Percentiles rank a stretch among this genome's conserved stretches.
phyloP scores from a whole-genome alignment of 2,888 invertebrate species.

The Mythimna vitellina region DNA sequence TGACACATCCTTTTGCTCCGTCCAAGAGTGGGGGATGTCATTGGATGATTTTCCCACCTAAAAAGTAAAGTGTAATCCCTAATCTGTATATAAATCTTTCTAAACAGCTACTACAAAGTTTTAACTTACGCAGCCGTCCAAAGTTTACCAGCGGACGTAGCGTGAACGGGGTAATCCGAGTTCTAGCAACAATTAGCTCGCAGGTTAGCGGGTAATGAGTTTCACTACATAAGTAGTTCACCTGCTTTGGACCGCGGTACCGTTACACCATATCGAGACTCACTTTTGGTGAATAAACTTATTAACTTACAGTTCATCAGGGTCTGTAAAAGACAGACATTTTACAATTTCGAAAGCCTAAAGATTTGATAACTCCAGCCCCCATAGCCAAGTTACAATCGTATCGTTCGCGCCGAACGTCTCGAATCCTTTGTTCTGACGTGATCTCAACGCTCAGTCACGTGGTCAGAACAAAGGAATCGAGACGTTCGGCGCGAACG shows the following conservation, averaged over 20 bases:
- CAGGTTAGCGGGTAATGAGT: conserved; percentile 55
- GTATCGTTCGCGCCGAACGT: too few species aligned
- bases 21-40: too few species aligned
- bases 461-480: too few species aligned
- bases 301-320: background rate
- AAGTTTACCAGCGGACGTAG: conserved; percentile 62
- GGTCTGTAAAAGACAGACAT: background rate
- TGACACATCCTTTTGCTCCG: too few species aligned
- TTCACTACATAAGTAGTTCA: conserved; percentile 31
- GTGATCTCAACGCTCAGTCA: too few species aligned
- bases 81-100: background rate
- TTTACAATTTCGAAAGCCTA: too few species aligned
- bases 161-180: conserved; percentile 59
- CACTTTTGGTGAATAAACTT: background rate
- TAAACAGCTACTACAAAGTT: background rate
- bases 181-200: conserved; percentile 53
- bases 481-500: too few species aligned
- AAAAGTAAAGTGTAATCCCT: too few species aligned
- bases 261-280: background rate
- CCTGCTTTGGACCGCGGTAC: background rate
- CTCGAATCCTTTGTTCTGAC: too few species aligned
- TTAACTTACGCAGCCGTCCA: conserved; percentile 33
- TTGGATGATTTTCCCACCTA: too few species aligned
- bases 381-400: too few species aligned
- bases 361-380: too few species aligned